Conservation (phyloP, 1,140 invertebrate species). For the Yoshiicerus persimilis region DNA sequence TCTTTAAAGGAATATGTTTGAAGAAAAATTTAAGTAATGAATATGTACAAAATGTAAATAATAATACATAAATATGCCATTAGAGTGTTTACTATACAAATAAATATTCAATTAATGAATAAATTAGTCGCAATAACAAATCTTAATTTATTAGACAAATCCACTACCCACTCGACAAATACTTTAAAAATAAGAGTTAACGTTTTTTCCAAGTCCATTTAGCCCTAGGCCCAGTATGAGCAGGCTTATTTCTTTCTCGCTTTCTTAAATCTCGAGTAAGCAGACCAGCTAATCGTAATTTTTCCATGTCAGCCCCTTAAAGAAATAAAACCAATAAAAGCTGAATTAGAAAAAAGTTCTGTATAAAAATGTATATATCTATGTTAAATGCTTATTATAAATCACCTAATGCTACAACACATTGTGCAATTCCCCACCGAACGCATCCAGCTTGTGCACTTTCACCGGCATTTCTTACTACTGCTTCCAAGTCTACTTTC, state of each 20-base stretch:
- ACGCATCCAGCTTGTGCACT: constrained; percentile 80
- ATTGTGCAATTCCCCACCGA: constrained; percentile 77
- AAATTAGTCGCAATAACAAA: too few relatives aligned
- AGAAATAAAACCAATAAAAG: background rate
- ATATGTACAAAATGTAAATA: too few relatives aligned
- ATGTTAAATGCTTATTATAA: too few relatives aligned
- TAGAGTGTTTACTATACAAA: too few relatives aligned
- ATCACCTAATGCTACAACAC: constrained; percentile 76
- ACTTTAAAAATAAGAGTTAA: constrained; percentile 55
- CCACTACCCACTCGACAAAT: background rate
- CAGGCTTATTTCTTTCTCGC: constrained; percentile 90
- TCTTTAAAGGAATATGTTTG: too few relatives aligned
- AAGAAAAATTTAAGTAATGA: too few relatives aligned
- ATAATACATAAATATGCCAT: too few relatives aligned
- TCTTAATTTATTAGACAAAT: background rate
- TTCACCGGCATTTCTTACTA: constrained; percentile 63
- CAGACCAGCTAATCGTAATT: constrained; percentile 88
- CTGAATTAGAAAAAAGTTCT: background rate
- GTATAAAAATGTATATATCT: background rate
- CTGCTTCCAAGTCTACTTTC: constrained; percentile 80
- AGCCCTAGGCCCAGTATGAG: constrained; percentile 84
- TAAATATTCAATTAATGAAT: too few relatives aligned
- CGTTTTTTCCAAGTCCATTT: constrained; percentile 93
- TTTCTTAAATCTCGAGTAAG: constrained; percentile 76
- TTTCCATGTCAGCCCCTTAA: constrained; percentile 63